Conservation (phyloP, 2,888 invertebrate genomes). For the Nemapogon koenigi region DNA sequence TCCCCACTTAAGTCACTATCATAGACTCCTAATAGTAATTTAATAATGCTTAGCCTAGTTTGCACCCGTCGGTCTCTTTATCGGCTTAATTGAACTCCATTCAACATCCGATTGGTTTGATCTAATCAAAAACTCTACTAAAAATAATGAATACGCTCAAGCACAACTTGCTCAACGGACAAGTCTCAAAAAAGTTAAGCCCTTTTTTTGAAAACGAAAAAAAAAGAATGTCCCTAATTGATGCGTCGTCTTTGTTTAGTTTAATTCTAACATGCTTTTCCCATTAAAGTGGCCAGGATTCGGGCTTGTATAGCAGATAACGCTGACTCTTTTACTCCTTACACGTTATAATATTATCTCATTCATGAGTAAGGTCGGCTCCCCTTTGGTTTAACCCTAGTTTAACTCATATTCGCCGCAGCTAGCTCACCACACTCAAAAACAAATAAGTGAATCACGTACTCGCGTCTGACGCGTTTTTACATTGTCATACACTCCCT, state of each 20-base stretch:
- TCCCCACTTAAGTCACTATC: neutral
- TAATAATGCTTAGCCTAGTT: conserved; percentile 22
- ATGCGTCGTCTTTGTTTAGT: conserved; percentile 67
- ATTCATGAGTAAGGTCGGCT: conserved; percentile 29
- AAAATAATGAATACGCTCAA: conserved; percentile 47
- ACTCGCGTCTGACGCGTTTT: conserved; percentile 44
- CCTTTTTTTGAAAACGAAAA: conserved; percentile 43
- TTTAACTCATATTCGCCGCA: conserved; percentile 36
- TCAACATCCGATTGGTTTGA: conserved; percentile 48
- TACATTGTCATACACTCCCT: conserved; percentile 52
- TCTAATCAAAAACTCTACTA: conserved; percentile 55
- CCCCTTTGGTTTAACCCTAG: conserved; percentile 39
- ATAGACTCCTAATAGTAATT: conserved; percentile 13
- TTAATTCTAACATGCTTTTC: conserved; percentile 67
- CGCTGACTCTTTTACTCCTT: conserved; percentile 59
- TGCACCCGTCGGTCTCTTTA: conserved; percentile 47
- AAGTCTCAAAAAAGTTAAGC: conserved; percentile 54
- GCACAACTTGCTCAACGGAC: conserved; percentile 49
- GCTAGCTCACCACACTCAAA: conserved; percentile 32
- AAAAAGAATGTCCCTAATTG: conserved; percentile 56
- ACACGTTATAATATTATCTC: conserved; percentile 59
- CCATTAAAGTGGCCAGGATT: conserved; percentile 65
- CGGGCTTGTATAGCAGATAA: conserved; percentile 54
- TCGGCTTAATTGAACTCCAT: conserved; percentile 54
- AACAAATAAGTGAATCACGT: conserved; percentile 48